Evolutionary conservation across 2,888 invertebrate species (phyloP).

Genomic region (Teleiodes luculella): DNA sequence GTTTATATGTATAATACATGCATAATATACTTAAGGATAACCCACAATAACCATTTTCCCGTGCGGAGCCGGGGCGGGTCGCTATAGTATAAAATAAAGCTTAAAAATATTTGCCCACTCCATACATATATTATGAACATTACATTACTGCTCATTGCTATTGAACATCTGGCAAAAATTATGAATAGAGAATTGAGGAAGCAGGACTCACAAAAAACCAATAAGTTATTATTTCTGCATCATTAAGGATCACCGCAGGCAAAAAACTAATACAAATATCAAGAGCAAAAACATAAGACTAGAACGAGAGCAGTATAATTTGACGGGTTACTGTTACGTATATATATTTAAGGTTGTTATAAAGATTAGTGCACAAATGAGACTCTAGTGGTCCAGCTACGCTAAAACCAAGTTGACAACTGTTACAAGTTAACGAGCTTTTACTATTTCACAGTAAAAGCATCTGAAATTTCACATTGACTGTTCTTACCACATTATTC

Average conservation of each 20-base stretch:
- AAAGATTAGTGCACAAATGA: background rate
- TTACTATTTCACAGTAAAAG: too few relatives aligned
- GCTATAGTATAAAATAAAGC: too few relatives aligned
- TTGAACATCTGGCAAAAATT: conserved; percentile 62
- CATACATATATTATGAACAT: conserved; percentile 37
- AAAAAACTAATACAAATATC: conserved; percentile 49
- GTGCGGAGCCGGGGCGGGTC: too few relatives aligned
- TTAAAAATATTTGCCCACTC: conserved; percentile 32
- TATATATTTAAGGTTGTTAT: too few relatives aligned
- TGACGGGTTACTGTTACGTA: conserved; percentile 57
- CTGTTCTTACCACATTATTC: background rate
- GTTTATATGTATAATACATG: too few relatives aligned
- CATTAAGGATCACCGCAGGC: conserved; percentile 56
- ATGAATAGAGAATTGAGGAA: conserved; percentile 69
- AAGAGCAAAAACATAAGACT: conserved; percentile 37
- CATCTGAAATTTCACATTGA: background rate
- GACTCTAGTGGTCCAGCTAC: too few relatives aligned
- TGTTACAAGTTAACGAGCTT: too few relatives aligned
- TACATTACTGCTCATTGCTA: conserved; percentile 41
- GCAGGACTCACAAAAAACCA: conserved; percentile 54
- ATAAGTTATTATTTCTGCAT: conserved; percentile 57
- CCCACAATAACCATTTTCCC: too few relatives aligned
- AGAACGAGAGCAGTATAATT: conserved; percentile 56
- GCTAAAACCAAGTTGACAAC: too few relatives aligned
- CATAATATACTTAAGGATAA: too few relatives aligned